Evolutionary conservation across 2,888 invertebrate genomes (phyloP).

Genomic region (Phorcus lineatus): DNA sequence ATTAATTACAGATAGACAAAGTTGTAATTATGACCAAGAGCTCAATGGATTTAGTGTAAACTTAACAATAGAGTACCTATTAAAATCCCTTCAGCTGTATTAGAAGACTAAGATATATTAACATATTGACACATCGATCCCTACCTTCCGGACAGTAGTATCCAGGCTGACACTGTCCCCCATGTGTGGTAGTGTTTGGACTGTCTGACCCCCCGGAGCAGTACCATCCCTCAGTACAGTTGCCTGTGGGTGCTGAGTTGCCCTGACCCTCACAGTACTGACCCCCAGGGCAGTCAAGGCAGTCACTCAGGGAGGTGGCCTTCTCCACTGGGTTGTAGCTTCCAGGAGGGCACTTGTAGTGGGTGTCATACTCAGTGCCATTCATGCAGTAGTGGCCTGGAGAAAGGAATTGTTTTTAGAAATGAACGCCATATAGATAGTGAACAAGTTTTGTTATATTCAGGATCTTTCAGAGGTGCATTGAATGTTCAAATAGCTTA

Average conservation of each 20-base stretch:
- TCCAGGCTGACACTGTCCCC: conserved; percentile 66
- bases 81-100: neutral
- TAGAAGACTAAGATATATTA: too few species aligned
- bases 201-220: conserved; percentile 62
- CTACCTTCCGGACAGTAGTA: conserved; percentile 70
- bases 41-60: too few species aligned
- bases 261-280: conserved; percentile 69
- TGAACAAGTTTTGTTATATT: too few species aligned
- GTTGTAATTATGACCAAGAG: too few species aligned
- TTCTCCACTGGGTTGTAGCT: conserved; percentile 63
- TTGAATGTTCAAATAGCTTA: too few species aligned
- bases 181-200: conserved; percentile 64
- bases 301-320: conserved; percentile 52
- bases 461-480: too few species aligned
- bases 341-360: conserved; percentile 68
- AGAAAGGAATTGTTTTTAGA: neutral
- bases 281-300: conserved; percentile 68
- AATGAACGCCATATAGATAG: neutral
- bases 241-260: conserved; percentile 65
- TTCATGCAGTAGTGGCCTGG: conserved; percentile 71
- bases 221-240: conserved; percentile 68
- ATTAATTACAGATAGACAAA: neutral
- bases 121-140: conserved; percentile 18
- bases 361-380: conserved; percentile 62
- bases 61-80: too few species aligned